Evolutionary conservation across 2,113 vertebrate species (phyloP), one percentile per base, ranked within the genome.

Genomic region (Morone saxatilis): DNA sequence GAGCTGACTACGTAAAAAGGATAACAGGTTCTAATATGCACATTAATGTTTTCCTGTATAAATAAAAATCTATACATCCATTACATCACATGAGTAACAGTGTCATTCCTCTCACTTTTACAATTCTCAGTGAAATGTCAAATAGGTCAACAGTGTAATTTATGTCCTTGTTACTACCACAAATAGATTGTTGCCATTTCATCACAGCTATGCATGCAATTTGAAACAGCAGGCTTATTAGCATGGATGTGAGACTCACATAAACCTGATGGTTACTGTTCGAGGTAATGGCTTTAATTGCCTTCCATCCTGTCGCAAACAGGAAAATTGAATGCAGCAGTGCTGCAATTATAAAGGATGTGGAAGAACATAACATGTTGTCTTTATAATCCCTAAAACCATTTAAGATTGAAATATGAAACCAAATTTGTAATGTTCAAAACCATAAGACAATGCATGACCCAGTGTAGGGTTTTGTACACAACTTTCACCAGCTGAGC

Each of bases 211-310:
- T 59, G 48, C 22, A 13, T 57, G 45, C 41, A 2, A 56, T 86
- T 14, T 66, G 50, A 83, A 81, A 57, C 76, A 59, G 70, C 22
- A 45, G 75, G 47, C n/a, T 5, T 72, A 54, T 65, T 53, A 40
- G 9, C 56, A 0, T 43, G 2, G 9, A 75, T 60, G 56, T 36
- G 19, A 65, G 51, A 54, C 60, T 50, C 62, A 45, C 78, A 85
- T 75, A 36, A 79, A 41, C 53, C 25, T 70, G 77, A 80, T 60
- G 75, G 84, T 70, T 80, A 68, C 22, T 53, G 76, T 80, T 60
- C 5, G 3, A 2, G 47, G 56, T 57, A 88, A 82, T 66, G 71
- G 45, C 72, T 78, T 71, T 85, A 78, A 89, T 80, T 71, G 36
- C 48, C 56, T 48, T 72, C 41, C 31, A 19, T 80, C 36, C 50